Conservation (phyloP, 2,888 invertebrate species). For the Liodrosophila aerea region DNA sequence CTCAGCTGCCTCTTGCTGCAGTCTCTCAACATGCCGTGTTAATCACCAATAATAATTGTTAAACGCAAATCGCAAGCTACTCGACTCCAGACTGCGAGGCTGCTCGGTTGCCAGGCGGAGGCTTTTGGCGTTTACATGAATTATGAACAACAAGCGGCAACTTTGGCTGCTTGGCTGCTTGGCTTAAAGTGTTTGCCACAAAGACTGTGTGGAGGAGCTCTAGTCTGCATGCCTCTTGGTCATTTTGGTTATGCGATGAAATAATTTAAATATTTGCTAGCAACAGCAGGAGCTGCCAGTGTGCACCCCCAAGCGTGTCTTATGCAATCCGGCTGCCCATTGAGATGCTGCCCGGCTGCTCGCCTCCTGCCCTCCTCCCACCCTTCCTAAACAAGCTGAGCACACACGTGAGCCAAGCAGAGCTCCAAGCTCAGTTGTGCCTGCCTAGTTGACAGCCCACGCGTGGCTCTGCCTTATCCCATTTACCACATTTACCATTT, state of each 20-base stretch:
- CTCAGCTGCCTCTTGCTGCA: background rate
- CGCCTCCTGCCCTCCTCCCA: background rate
- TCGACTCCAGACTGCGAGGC: slow-evolving; percentile 5
- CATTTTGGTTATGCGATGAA: slow-evolving; percentile 75
- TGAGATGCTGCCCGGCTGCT: slow-evolving; percentile 17
- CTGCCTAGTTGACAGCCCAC: slow-evolving; percentile 70
- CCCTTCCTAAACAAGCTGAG: slow-evolving; percentile 1
- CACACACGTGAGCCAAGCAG: slow-evolving; percentile 39
- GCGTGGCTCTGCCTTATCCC: slow-evolving; percentile 76
- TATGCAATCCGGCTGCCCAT: slow-evolving; percentile 61
- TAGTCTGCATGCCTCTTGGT: slow-evolving; percentile 64
- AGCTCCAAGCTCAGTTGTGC: slow-evolving; percentile 17
- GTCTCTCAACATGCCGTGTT: slow-evolving; percentile 75
- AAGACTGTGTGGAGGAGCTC: slow-evolving; percentile 3
- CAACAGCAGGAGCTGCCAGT: slow-evolving; percentile 48
- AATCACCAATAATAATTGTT: slow-evolving; percentile 78
- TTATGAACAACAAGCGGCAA: slow-evolving; percentile 55
- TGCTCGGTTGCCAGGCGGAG: slow-evolving; percentile 26
- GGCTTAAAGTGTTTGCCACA: background rate
- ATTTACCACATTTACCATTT: slow-evolving; percentile 78
- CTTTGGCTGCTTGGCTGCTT: slow-evolving; percentile 4
- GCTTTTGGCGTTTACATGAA: slow-evolving; percentile 67
- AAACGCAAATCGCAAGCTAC: slow-evolving; percentile 68
- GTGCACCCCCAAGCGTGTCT: slow-evolving; percentile 66
- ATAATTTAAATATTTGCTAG: slow-evolving; percentile 74